Evolutionary conservation across 35 echinoderm and acorn worm species (phyloP).

Genomic region (Heliocidaris erythrogramma): DNA sequence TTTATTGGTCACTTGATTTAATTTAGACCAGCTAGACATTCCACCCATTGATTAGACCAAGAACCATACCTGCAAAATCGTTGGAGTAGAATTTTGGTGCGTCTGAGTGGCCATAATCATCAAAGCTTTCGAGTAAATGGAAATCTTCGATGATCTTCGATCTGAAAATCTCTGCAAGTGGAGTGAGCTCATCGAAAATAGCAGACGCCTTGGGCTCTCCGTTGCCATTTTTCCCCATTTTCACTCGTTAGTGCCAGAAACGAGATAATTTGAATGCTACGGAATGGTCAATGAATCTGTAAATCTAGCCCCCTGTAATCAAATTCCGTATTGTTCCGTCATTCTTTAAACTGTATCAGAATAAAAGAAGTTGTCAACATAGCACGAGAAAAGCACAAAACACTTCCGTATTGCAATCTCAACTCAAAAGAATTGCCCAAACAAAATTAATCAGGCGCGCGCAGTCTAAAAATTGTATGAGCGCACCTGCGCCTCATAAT

Average conservation of each 20-base stretch:
- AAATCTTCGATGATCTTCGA: conserved; percentile 97
- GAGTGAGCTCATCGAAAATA: conserved; percentile 63
- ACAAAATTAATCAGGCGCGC: background rate
- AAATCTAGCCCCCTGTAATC: background rate
- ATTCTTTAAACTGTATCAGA: background rate
- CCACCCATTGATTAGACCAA: too few species aligned
- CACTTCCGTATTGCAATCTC: too few species aligned
- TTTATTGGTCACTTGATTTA: too few species aligned
- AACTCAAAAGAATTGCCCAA: too few species aligned
- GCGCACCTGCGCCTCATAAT: background rate
- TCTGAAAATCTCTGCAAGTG: conserved; percentile 82
- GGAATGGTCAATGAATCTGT: too few species aligned
- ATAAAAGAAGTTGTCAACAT: background rate
- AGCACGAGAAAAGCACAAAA: too few species aligned
- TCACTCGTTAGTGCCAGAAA: background rate
- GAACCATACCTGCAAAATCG: conserved; percentile 74
- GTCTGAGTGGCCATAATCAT: conserved; percentile 90
- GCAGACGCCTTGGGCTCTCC: conserved; percentile 37
- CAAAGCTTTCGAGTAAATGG: conserved; percentile 93
- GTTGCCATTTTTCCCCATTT: background rate
- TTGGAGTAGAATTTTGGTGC: conserved; percentile 88
- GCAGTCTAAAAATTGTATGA: background rate
- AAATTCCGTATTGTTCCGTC: background rate
- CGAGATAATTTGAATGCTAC: too few species aligned
- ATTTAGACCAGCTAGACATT: too few species aligned